Evolutionary conservation across 2,888 invertebrate genomes (phyloP), one percentile per base, ranked within the genome.

Genomic region (Aleiodes testaceus): DNA sequence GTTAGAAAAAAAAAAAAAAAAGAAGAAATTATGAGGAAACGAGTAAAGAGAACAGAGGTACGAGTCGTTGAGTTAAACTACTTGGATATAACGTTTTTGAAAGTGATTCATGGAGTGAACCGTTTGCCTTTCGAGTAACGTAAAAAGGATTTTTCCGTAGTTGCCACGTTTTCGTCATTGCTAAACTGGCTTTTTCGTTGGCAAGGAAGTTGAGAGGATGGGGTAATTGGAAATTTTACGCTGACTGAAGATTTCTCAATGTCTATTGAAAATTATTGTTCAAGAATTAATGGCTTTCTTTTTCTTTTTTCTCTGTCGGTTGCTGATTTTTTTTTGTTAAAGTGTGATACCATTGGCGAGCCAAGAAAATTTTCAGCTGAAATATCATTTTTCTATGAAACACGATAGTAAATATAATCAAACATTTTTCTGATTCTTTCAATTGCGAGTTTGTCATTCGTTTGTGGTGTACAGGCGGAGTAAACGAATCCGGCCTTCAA

Each of bases 401-500:
- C 9, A 6, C 30, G 36, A 36, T 36, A 55, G 16, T 18, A 18
- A 55, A 55, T 36, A 9, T 36, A 14, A 6, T 16, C 12, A 20
- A 22, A 55, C n/a, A 55, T 55, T 22, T 14, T 55, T 7, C 7
- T n/a, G 16, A 55, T 36, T 7, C 14, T 26, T 50, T 55, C 36
- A 45, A 68, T 44, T 16, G 12, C 26, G 44, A 65, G 69, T 71
- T 66, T 71, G 66, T 18, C 65, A 45, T 44, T 44, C n/a, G 49
- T 52, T 65, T 64, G 49, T 42, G 53, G 47, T 59, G 30, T 47
- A 61, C 64, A 49, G 52, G 26, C 61, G 11, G 42, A 61, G 66
- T 12, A 50, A 59, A 55, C 63, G 69, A 45, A 55, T 44, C 50
- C 1, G 20, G 36, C 49, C 52, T 73, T 74, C 73, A 76, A 76